These are phyloP conservation scores for Capromys pilorides DNA, from an alignment of 2,797 vertebrate genomes.

Conservation along the genomic window DNA sequence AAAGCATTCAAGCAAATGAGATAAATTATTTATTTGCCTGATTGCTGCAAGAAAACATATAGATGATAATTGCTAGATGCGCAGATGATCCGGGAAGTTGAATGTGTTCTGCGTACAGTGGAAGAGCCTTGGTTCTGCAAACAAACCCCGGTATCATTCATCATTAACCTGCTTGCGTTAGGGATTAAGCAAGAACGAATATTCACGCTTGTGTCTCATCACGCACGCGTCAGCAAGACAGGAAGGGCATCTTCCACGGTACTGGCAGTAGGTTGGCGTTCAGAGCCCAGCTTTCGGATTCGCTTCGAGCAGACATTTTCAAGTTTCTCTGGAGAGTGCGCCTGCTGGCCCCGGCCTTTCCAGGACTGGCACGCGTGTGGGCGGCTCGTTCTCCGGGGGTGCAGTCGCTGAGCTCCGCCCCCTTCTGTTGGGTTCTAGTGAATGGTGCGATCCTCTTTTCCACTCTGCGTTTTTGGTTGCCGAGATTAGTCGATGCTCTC, in stretches of 20 bases:
- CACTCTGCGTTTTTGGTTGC: neutral
- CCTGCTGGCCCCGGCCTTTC: neutral
- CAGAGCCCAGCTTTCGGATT: constrained; percentile 11
- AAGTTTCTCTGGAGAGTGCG: neutral
- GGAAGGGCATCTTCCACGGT: constrained; percentile 39
- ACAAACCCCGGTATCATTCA: constrained; percentile 58
- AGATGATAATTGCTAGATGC: neutral
- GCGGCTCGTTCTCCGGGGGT: rapidly evolving
- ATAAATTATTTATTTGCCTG: constrained; percentile 40
- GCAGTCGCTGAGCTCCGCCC: neutral
- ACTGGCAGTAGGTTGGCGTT: neutral
- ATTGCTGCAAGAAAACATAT: neutral
- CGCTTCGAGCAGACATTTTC: neutral
- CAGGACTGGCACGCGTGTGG: neutral
- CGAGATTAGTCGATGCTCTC: neutral
- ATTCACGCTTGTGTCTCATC: constrained; percentile 56
- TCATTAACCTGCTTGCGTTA: constrained; percentile 71
- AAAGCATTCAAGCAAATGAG: neutral
- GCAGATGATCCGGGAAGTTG: constrained; percentile 10
- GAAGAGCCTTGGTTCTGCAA: constrained; percentile 49
- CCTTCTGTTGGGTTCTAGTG: neutral
- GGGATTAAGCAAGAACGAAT: constrained; percentile 19
- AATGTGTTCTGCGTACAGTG: neutral
- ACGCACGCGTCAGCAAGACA: constrained; percentile 38
- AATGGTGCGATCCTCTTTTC: neutral